phyloP scores from a whole-genome alignment of 2,797 vertebrate species.

The Erpetoichthys calabaricus region DNA sequence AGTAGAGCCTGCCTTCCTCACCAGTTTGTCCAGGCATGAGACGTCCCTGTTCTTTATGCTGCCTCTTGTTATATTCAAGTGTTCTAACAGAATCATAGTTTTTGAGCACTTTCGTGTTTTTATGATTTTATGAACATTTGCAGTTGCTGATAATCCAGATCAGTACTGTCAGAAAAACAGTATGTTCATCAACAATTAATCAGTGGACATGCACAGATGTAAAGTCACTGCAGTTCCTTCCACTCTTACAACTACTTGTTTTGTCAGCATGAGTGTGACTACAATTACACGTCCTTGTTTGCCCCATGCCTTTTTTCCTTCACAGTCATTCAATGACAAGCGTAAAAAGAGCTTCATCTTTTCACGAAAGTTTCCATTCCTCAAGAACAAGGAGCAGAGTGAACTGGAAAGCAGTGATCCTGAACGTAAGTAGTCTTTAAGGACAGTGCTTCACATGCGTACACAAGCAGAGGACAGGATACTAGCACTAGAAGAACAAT shows the following conservation, averaged over 20 bases:
- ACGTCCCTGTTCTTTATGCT: too few species aligned
- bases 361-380: constrained; percentile 99
- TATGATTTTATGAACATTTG: too few species aligned
- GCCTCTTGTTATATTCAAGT: too few species aligned
- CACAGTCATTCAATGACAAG: constrained; percentile 99
- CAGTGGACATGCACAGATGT: neutral
- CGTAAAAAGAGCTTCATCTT: constrained; percentile 99
- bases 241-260: constrained; percentile 67
- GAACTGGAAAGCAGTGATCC: constrained; percentile 92
- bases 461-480: constrained; percentile 3
- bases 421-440: constrained; percentile 85
- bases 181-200: too few species aligned
- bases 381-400: constrained; percentile 96
- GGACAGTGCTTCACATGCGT: constrained; percentile 16
- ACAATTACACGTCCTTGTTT: constrained; percentile 83
- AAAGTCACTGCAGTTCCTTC: constrained; percentile 57
- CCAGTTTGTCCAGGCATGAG: too few species aligned
- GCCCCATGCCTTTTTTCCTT: constrained; percentile 92
- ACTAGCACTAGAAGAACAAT: constrained; percentile 13
- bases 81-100: too few species aligned
- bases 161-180: too few species aligned
- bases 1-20: too few species aligned
- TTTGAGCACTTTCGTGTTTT: too few species aligned
- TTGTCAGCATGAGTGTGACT: constrained; percentile 93
- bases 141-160: too few species aligned